Base-by-base conservation (phyloP, 2,888 invertebrate genomes). In the Morpho deidamia region DNA sequence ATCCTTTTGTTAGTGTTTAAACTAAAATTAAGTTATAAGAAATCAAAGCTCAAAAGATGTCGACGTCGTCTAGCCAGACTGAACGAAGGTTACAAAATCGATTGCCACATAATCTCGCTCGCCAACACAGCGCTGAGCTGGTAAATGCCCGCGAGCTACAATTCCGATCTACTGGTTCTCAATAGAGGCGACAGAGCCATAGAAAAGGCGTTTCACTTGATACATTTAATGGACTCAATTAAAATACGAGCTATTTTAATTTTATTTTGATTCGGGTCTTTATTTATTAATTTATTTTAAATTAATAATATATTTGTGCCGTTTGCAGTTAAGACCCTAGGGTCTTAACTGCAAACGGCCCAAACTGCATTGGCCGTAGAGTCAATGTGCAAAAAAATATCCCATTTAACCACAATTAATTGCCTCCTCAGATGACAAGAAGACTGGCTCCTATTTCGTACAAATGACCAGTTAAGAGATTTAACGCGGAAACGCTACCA, bases 81-180 rank as follows among this genome's bases (percentile, higher is more conserved):
- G 44, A 58, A 62, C 53, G 64, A 62, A 63, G 65, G 68, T 68
- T 67, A 66, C 65, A 51, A 67, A 73, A 74, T 77, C 76, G 76
- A 79, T 78, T 70, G 69, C 46, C 69, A 62, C 47, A 52, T 70
- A 73, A 73, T 72, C 66, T 67, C 59, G 55, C 50, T 61, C 37
- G 49, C 42, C 41, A 34, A 23, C 35, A 35, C 61, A 61, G 61
- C 56, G 50, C 57, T 51, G 59, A 48, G 49, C 60, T 63, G 66
- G 62, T 65, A 63, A 66, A 63, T 67, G 65, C 68, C 71, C 68
- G 66, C 63, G 62, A 70, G 72, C 71, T 70, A 75, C 75, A 72
- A 73, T 76, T 78, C 74, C 73, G 67, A 68, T 65, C 67, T 69
- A 65, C 52, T 77, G 76, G 62, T 61, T 72, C 63, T 60, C 66